phyloP scores from a whole-genome alignment of 37 sponge, comb jelly and placozoan genomes.

The Petrosia ficiformis region DNA sequence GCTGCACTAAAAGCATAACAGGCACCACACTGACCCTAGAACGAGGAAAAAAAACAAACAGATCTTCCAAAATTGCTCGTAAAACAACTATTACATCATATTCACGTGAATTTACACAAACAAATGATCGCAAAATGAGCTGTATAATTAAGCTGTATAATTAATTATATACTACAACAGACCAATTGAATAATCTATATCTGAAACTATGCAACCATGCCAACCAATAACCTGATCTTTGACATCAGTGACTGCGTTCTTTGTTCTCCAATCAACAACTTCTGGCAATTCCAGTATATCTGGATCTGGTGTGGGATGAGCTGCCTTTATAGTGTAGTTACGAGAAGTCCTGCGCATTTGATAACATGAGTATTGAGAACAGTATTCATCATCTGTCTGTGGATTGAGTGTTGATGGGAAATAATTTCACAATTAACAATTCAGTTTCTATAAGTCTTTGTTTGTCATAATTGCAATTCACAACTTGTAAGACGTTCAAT shows the following conservation, averaged over 20 bases:
- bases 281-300: background rate
- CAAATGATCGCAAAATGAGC: no score
- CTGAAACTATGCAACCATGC: background rate
- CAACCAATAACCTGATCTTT: constrained; percentile 48
- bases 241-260: constrained; percentile 45
- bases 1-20: constrained; percentile 89
- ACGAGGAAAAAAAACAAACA: background rate
- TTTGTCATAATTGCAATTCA: no score
- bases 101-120: no score
- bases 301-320: background rate
- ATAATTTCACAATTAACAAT: no score
- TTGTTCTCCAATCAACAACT: constrained; percentile 55
- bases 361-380: background rate
- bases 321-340: background rate
- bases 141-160: no score
- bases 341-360: background rate
- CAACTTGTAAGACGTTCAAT: no score
- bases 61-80: no score
- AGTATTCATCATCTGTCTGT: background rate
- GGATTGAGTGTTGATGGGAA: no score
- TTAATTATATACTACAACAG: no score
- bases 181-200: background rate
- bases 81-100: no score
- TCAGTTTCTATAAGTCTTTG: no score
- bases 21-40: constrained; percentile 84